These are phyloP conservation scores for Takifugu bimaculatus DNA, from an alignment of 2,113 vertebrate genomes.

Conservation along the genomic window DNA sequence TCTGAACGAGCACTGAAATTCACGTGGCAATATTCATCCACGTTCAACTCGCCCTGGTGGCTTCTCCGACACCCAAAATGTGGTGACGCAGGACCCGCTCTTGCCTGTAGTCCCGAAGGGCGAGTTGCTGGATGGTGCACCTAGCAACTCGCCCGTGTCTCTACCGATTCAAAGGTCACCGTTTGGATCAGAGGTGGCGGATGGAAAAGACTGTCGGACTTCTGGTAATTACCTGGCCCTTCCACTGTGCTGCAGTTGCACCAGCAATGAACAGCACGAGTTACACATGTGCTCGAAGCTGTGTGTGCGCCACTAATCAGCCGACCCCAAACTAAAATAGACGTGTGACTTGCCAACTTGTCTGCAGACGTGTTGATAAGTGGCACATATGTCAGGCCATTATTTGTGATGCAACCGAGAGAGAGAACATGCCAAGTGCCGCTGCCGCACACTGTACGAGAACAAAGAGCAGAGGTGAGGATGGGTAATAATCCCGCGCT, in stretches of 20 bases:
- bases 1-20: conserved; percentile 48
- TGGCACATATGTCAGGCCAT: conserved; percentile 69
- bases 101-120: conserved; percentile 39
- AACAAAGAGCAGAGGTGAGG: conserved; percentile 72
- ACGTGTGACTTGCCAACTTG: conserved; percentile 72
- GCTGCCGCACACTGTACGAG: conserved; percentile 45
- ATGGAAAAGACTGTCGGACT: conserved; percentile 51
- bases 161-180: conserved; percentile 54
- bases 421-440: conserved; percentile 23
- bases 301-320: conserved; percentile 65
- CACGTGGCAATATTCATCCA: conserved; percentile 50
- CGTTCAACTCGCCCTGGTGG: conserved; percentile 62
- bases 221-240: conserved; percentile 63
- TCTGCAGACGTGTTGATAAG: conserved; percentile 77
- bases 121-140: conserved; percentile 18
- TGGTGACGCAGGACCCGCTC: conserved; percentile 68
- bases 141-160: conserved; percentile 25
- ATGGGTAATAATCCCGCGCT: conserved; percentile 61
- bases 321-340: conserved; percentile 71
- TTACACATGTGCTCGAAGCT: conserved; percentile 61
- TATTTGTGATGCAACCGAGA: conserved; percentile 67
- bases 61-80: conserved; percentile 70
- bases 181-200: conserved; percentile 53
- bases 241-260: conserved; percentile 56
- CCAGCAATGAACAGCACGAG: conserved; percentile 51